Evolutionary conservation across 2,888 invertebrate genomes (phyloP), one percentile per base, ranked within the genome.

Genomic region (Aporophyla lueneburgensis): DNA sequence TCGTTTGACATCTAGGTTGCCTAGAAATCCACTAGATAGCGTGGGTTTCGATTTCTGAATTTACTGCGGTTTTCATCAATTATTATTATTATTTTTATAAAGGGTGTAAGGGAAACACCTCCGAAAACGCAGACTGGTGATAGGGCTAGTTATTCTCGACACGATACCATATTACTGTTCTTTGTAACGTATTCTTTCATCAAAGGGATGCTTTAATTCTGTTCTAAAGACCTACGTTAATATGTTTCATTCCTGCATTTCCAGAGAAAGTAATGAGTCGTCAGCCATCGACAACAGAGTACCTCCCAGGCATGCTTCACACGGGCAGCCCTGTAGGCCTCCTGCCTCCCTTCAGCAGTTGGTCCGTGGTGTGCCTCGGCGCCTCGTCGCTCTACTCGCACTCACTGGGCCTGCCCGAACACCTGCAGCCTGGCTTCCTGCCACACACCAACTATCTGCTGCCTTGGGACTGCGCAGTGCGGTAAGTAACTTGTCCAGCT

Each of bases 341-440:
- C 58, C 96, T 99, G 82, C 99, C 99, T 0, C 97, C 98, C 82
- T 99, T 98, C 96, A 98, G 99, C 1, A 99, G 98, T 87, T 99
- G 99, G 99, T 98, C 98, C 14, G 96, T 99, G 71, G 97, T 98
- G 54, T 99, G 99, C 91, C 97, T 99, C 12, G 99, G 99, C 0
- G 98, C 99, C 0, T 98, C 99, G 61, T 98, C 98, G 74, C 96
- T 99, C 49, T 99, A 99, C 95, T 98, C 98, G 67, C 99, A 99
- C 93, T 98, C 98, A 92, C 97, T 98, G 76, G 99, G 99, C 0
- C 95, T 99, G 73, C 98, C 98, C 70, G 99, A 99, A 92, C 97
- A 97, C 78, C 97, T 98, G 89, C 99, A 99, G 94, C 98, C 99
- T 2, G 99, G 99, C 6, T 98, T 99, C 94, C 96, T 99, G 75